Base-by-base conservation (phyloP, 2,797 vertebrate species). In the Echiichthys vipera region DNA sequence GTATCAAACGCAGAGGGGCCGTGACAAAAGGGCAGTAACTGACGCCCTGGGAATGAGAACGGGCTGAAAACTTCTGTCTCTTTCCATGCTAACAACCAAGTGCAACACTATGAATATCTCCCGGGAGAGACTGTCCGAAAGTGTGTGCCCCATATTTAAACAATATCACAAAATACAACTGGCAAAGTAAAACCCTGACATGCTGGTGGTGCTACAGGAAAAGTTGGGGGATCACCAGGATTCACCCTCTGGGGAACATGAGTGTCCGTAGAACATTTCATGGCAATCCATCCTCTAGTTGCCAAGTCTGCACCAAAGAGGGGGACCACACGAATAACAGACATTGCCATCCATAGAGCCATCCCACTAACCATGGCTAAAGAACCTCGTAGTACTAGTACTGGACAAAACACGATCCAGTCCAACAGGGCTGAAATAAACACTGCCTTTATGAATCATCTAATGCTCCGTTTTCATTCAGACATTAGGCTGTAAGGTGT, bases 401-500 rank as follows among this genome's bases (percentile, higher is more conserved):
- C 13, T 20, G 20, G 12, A 30, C 5, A 25, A 34, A 20, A 57
- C 5, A 56, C 3, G 27, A 14, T n/a, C 30, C 43, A 45, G 25
- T 20, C 20, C 22, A 61, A 29, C 20, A 34, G n/a, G 34, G 39
- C 57, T 40, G 49, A 67, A 59, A 20, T 8, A 12, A 47, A 42
- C n/a, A 32, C n/a, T 1, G 13, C 27, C 7, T 42, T 49, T 27
- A 22, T 62, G 45, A 74, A 39, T 78, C 56, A 72, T 29, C 50
- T 53, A 72, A 66, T 5, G 37, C 40, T 49, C 27, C 1, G 2
- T 32, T 59, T 32, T 7, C 53, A 51, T n/a, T 62, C 29, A 15
- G 32, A 30, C 20, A n/a, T 57, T 18, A 45, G 39, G 36, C 49
- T 57, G 9, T 18, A 37, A 71, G 69, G 25, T 70, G 37, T 70